Base-by-base conservation (phyloP, 2,797 vertebrate species). In the Darevskia mixta region DNA sequence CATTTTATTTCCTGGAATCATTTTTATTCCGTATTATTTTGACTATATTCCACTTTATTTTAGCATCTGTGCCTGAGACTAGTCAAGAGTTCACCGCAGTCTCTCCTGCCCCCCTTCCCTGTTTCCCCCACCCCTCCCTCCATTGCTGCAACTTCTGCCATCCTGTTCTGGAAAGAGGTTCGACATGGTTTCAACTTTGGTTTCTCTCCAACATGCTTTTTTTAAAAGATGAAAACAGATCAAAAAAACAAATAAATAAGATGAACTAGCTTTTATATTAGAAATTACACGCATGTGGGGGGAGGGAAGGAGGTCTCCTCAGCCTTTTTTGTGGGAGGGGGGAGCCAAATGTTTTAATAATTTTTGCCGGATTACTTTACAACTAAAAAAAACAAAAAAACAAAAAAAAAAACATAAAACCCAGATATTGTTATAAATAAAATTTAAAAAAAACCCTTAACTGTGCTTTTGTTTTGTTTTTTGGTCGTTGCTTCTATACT, bases 391-490 rank as follows among this genome's bases (percentile, higher is more conserved):
- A 72, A 85, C 67, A 83, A 25, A 69, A 88, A 75, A 41, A 15
- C 25, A 45, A 69, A 82, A 86, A 79, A 79, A 86, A 79, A 29
- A 45, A 23, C 27, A 83, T 76, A 97, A 94, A 97, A 97, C 96
- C 96, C 96, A 96, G 94, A 97, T 97, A 97, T 99, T 99, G 98
- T 98, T 98, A 98, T 98, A 98, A 97, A 97, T 96, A 97, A 97
- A 96, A 97, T 97, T 98, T 95, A 95, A 96, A 97, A 98, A 98
- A 41, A 41, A 97, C 94, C 13, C 49, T 15, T 55, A 55, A 55
- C 49, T 55, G 49, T 55, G 49, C 10, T 55, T 55, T 55, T 55
- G 49, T 55, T 55, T 89, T 86, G 81, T 9, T 66, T 67, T 38
- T 10, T n/a, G 13, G 73, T 69, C 27, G 11, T 69, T 45, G 27